Percentiles rank a stretch among this genome's conserved stretches.
These are phyloP conservation scores for Perccottus glenii DNA, from an alignment of 2,113 vertebrate genomes.

Conservation along the genomic window DNA sequence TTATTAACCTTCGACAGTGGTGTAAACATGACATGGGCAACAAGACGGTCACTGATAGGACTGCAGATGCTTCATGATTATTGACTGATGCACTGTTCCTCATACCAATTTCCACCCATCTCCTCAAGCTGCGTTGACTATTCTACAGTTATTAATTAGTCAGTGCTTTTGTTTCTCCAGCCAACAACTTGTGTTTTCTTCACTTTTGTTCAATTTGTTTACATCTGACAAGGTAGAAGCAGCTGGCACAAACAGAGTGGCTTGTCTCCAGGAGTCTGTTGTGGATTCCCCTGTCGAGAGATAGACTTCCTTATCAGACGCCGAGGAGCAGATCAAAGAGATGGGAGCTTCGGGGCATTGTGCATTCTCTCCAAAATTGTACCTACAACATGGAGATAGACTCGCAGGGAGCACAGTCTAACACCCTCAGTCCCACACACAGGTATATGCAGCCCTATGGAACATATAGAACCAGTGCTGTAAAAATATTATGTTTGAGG, in stretches of 20 bases:
- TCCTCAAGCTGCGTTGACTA: neutral
- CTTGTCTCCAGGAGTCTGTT: constrained; percentile 3
- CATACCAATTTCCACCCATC: constrained; percentile 6
- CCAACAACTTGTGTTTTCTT: constrained; percentile 10
- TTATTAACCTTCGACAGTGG: neutral
- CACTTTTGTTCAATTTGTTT: constrained; percentile 13
- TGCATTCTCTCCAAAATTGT: neutral
- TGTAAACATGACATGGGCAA: neutral
- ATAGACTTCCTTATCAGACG: constrained; percentile 14
- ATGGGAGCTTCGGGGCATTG: constrained; percentile 6
- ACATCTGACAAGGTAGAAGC: constrained; percentile 10
- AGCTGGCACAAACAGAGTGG: neutral
- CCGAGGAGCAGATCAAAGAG: constrained; percentile 12
- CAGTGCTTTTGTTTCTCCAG: constrained; percentile 2
- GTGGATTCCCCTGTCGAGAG: constrained; percentile 2
- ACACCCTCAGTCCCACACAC: neutral
- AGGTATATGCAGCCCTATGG: neutral
- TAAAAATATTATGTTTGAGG: neutral
- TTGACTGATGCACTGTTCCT: neutral
- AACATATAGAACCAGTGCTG: neutral
- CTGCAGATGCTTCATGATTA: neutral
- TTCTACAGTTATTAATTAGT: constrained; percentile 8
- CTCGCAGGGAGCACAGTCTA: neutral
- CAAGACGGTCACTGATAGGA: neutral
- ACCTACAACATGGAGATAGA: neutral